Evolutionary conservation across 2,113 vertebrate genomes (phyloP), one percentile per base, ranked within the genome.

Genomic region (Muscicapa adusta): DNA sequence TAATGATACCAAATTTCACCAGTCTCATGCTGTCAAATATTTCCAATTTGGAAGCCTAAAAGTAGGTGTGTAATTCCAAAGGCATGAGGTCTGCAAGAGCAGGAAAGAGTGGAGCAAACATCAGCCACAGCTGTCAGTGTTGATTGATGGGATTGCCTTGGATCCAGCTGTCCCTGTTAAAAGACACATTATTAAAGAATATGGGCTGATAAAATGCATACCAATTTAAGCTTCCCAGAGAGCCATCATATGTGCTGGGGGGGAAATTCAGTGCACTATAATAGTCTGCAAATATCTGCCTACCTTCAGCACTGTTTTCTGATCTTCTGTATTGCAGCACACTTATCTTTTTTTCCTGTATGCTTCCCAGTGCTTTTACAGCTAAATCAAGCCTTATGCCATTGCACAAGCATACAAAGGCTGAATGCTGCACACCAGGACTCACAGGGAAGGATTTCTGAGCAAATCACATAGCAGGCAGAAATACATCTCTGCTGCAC

Each of bases 141-240:
- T 74, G 75, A 92, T 66, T 63, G 85, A 91, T 76, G 54, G 18
- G 13, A 73, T 51, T 62, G 63, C n/a, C 75, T 80, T 51, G 72
- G 78, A 51, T 70, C 38, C 71, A 85, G 66, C 40, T 67, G 56
- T 47, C 45, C 23, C 62, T 83, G 33, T 93, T 85, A 47, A 91
- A 94, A 89, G 56, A 77, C 18, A 36, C 9, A 57, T 82, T 71
- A 85, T 85, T 82, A 73, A 93, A 76, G 31, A 85, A 79, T 79
- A 76, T 19, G 33, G 54, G 38, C 48, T 85, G 40, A 67, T 31
- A 85, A 91, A 85, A 50, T 61, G 47, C 33, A 51, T 42, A 18
- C 4, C 50, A 80, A 92, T 90, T 93, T 88, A 53, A 80, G 33
- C 25, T 93, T 85, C 26, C 33, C 54, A 58, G 50, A 75, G 61